A percentile compares a stretch with the other conserved stretches of the same genome.
phyloP scores from a whole-genome alignment of 2,113 vertebrate species.

The Oriolus oriolus region DNA sequence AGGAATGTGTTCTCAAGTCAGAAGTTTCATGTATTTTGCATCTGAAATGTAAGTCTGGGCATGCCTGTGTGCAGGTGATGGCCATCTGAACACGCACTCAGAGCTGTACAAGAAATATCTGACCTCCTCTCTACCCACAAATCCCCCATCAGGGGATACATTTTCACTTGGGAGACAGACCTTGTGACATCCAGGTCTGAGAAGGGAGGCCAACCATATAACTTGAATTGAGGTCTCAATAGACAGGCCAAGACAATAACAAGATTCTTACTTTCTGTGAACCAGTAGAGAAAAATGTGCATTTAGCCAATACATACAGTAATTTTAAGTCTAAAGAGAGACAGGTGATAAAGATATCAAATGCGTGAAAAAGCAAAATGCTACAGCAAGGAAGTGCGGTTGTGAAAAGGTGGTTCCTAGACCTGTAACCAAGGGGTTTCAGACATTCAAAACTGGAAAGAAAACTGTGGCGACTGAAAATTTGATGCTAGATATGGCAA shows the following conservation, averaged over 20 bases:
- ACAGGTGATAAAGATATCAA: not conserved
- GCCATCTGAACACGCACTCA: conserved; percentile 18
- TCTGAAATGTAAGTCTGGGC: conserved; percentile 3
- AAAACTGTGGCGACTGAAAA: not conserved
- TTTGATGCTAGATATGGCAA: not conserved
- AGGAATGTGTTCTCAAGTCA: conserved; percentile 47
- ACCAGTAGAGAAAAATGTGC: not conserved
- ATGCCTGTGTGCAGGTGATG: conserved; percentile 17
- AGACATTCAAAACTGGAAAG: conserved; percentile 50
- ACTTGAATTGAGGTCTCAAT: not conserved
- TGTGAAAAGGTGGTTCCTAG: conserved; percentile 27
- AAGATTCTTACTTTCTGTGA: not conserved
- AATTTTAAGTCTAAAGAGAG: not conserved
- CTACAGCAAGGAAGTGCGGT: not conserved
- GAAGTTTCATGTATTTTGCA: conserved; percentile 61
- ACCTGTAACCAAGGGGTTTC: conserved; percentile 14
- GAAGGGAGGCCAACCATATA: not conserved
- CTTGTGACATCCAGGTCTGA: not conserved
- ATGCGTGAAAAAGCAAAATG: not conserved
- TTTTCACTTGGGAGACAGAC: not conserved
- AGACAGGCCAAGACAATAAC: fast-evolving
- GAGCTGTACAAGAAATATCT: not conserved
- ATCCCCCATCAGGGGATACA: not conserved
- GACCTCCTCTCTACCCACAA: not conserved
- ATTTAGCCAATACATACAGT: not conserved